Conservation (phyloP, 2,888 invertebrate genomes). For the Heterodera filipjevi region DNA sequence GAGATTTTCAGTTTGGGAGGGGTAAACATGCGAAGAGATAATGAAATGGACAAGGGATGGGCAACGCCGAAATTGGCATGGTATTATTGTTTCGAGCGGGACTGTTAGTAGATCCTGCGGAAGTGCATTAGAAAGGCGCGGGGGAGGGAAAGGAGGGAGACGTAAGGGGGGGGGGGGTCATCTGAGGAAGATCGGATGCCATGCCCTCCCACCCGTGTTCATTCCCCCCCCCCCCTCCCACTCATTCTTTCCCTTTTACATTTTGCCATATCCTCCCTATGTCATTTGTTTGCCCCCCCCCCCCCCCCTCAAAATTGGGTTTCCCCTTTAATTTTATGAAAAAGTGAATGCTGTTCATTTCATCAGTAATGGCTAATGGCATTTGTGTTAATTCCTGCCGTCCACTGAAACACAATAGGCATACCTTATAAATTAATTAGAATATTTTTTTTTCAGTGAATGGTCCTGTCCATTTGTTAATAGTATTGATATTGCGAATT, state of each 20-base stretch:
- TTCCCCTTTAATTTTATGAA: background rate
- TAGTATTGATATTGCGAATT: no score
- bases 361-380: no score
- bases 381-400: no score
- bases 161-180: no score
- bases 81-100: background rate
- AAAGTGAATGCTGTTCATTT: background rate
- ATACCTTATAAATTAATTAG: no score
- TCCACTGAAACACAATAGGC: no score
- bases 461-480: no score
- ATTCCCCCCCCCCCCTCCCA: background rate
- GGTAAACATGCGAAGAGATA: background rate
- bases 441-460: no score
- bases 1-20: no score
- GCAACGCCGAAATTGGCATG: background rate
- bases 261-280: no score
- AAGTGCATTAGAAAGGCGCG: background rate
- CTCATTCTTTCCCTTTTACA: no score
- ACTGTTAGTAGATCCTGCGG: background rate
- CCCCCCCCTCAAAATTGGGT: background rate
- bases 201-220: background rate
- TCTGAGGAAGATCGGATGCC: background rate
- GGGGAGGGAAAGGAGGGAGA: background rate
- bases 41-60: background rate
- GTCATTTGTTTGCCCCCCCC: no score